Conservation (phyloP, 2,888 invertebrate species). For the Caenorhabditis sp. region DNA sequence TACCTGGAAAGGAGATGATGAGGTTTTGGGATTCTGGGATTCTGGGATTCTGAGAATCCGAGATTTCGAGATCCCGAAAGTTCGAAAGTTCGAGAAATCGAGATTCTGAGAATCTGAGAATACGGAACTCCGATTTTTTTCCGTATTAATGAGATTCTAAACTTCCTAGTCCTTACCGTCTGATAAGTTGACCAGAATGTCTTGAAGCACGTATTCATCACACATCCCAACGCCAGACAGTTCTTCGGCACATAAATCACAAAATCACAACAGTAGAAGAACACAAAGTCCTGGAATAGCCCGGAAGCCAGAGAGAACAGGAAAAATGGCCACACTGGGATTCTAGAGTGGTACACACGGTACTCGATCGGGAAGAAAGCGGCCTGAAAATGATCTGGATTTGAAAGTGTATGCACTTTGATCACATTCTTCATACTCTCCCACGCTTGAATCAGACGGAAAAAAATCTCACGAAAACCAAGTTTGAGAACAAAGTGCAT, state of each 20-base stretch:
- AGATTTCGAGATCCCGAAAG: too few relatives aligned
- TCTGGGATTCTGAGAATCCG: too few relatives aligned
- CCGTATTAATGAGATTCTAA: background rate
- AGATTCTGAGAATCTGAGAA: too few relatives aligned
- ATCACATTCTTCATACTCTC: background rate
- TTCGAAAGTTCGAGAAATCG: too few relatives aligned
- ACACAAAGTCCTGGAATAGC: constrained; percentile 43
- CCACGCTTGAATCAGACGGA: background rate
- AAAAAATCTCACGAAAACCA: constrained; percentile 3
- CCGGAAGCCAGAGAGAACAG: constrained; percentile 27
- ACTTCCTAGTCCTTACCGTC: constrained; percentile 6
- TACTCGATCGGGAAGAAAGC: constrained; percentile 50
- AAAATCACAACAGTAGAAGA: constrained; percentile 57
- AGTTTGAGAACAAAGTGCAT: background rate
- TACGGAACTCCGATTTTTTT: too few relatives aligned
- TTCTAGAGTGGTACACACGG: constrained; percentile 21
- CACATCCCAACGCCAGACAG: constrained; percentile 46
- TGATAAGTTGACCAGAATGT: constrained; percentile 48
- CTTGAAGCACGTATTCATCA: constrained; percentile 46
- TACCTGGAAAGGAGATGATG: background rate
- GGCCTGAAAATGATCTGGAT: constrained; percentile 19
- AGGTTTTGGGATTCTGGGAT: background rate
- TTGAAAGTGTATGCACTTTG: constrained; percentile 1
- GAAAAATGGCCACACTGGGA: constrained; percentile 39
- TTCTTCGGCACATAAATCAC: constrained; percentile 37